These are phyloP conservation scores for Drosophila arawakana DNA, from an alignment of 1,140 invertebrate genomes.

Conservation along the genomic window DNA sequence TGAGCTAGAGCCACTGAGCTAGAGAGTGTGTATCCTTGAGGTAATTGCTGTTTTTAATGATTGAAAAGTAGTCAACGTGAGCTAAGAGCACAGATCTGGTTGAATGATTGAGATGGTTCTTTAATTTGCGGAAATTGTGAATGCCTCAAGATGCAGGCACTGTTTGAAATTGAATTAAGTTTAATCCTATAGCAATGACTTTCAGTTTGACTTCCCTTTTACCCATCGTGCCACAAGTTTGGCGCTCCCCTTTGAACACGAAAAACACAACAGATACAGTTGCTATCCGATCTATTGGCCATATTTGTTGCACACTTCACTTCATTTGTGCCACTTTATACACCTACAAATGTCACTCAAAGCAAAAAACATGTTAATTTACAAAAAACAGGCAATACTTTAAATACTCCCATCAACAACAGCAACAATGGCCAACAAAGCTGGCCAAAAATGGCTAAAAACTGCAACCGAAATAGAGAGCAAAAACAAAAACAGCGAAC, in stretches of 20 bases:
- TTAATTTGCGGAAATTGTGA: constrained; percentile 80
- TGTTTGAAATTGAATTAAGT: constrained; percentile 12
- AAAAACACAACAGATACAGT: constrained; percentile 7
- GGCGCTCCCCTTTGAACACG: constrained; percentile 24
- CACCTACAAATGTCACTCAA: constrained; percentile 83
- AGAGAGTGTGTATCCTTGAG: constrained; percentile 54
- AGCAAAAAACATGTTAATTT: constrained; percentile 82
- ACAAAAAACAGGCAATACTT: constrained; percentile 56
- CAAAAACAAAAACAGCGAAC: constrained; percentile 9
- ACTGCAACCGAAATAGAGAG: constrained; percentile 52
- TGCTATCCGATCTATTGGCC: constrained; percentile 57
- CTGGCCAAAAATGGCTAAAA: constrained; percentile 56
- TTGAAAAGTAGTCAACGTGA: constrained; percentile 71
- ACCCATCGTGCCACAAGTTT: constrained; percentile 4
- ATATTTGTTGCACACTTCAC: constrained; percentile 83
- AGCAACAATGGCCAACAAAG: constrained; percentile 39
- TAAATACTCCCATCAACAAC: constrained; percentile 40
- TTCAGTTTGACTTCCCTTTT: constrained; percentile 17
- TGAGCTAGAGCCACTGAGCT: constrained; percentile 8
- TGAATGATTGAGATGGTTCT: constrained; percentile 75
- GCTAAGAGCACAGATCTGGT: constrained; percentile 68
- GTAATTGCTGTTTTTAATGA: constrained; percentile 76
- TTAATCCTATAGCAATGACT: not conserved
- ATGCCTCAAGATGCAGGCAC: constrained; percentile 51
- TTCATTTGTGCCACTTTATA: constrained; percentile 82